Conservation (phyloP, 1,140 invertebrate species). For the Saccostrea echinata region DNA sequence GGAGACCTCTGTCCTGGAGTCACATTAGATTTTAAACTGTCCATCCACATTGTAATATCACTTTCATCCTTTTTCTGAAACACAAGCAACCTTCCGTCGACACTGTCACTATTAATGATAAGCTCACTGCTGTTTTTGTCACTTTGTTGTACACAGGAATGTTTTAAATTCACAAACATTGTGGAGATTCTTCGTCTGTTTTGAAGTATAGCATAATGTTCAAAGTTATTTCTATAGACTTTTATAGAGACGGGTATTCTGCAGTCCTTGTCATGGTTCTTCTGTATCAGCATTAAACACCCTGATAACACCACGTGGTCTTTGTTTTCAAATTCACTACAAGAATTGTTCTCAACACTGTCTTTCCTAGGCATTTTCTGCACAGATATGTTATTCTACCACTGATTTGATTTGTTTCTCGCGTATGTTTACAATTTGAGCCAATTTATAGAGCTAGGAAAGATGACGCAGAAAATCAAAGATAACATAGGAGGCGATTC, state of each 20-base stretch:
- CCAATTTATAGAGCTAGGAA: background rate
- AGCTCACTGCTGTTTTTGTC: background rate
- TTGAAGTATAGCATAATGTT: conserved; percentile 51
- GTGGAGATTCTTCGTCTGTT: conserved; percentile 34
- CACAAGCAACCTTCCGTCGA: background rate
- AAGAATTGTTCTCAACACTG: background rate
- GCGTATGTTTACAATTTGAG: background rate
- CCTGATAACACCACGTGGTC: conserved; percentile 4
- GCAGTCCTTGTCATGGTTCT: background rate
- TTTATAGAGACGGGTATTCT: conserved; percentile 34
- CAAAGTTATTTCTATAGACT: conserved; percentile 49
- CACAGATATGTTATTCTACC: background rate
- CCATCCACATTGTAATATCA: background rate
- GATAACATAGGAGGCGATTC: background rate
- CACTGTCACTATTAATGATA: background rate
- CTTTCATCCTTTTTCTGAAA: background rate
- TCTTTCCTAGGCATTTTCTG: background rate
- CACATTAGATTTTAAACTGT: background rate
- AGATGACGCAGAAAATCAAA: background rate
- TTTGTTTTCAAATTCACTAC: background rate
- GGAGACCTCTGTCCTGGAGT: background rate
- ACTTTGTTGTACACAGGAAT: background rate
- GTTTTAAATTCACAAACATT: conserved; percentile 45
- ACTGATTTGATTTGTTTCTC: too few species aligned
- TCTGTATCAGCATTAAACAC: conserved; percentile 22